Evolutionary conservation across 2,113 vertebrate genomes (phyloP).

Genomic region (Neolamprologus sp.): DNA sequence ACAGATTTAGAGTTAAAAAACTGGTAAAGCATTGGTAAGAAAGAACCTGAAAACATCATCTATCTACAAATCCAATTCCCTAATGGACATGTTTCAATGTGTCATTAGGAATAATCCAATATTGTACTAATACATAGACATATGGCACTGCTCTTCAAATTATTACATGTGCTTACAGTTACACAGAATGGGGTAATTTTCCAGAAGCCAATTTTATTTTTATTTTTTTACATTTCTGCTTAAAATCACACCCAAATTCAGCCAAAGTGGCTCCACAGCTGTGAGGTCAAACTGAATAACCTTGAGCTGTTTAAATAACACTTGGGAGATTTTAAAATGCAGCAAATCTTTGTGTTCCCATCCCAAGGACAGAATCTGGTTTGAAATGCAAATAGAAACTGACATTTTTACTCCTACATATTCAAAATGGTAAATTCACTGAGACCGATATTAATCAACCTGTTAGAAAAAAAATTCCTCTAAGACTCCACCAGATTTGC

Average conservation of each 20-base stretch:
- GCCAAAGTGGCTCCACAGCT: not conserved
- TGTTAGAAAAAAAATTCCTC: not conserved
- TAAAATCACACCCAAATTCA: not conserved
- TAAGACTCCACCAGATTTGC: not conserved
- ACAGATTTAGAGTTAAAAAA: not conserved
- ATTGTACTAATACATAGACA: not conserved
- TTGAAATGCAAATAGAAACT: not conserved
- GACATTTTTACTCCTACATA: not conserved
- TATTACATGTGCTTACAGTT: not conserved
- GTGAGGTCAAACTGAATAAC: not conserved
- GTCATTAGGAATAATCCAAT: not conserved
- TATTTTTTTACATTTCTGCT: not conserved
- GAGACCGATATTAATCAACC: not conserved
- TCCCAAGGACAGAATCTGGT: not conserved
- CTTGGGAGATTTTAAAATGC: not conserved
- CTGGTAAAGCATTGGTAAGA: not conserved
- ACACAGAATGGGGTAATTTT: not conserved
- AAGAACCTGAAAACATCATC: not conserved
- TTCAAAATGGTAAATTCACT: not conserved
- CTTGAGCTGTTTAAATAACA: not conserved
- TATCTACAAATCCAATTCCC: not conserved
- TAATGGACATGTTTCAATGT: not conserved
- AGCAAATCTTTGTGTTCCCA: not conserved
- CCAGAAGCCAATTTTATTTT: not conserved
- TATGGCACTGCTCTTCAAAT: not conserved